phyloP scores from a whole-genome alignment of 2,797 vertebrate species.

The Lutjanus campechanus region DNA sequence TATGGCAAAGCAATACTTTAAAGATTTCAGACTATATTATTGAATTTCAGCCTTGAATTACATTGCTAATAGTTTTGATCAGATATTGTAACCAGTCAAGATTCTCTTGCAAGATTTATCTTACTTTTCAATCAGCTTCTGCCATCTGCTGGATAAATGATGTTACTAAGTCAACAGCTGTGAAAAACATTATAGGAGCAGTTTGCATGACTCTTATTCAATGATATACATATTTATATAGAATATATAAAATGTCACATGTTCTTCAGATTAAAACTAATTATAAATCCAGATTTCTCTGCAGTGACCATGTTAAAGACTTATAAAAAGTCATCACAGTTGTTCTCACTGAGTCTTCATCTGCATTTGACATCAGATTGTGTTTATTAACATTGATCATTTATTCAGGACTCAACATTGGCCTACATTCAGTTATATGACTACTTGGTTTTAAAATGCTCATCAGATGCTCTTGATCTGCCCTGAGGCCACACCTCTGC shows the following conservation, averaged over 20 bases:
- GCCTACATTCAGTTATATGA: not conserved
- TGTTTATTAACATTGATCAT: no score
- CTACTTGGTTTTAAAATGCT: no score
- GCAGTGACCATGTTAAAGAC: no score
- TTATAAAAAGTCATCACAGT: no score
- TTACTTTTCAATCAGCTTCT: not conserved
- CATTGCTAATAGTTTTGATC: not conserved
- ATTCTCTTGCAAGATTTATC: no score
- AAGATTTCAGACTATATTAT: not conserved
- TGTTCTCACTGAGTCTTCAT: no score
- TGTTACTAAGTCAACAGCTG: not conserved
- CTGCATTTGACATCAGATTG: no score
- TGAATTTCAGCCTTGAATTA: not conserved
- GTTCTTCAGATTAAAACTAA: not conserved
- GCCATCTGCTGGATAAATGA: constrained; percentile 28
- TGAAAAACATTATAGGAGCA: not conserved
- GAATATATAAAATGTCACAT: no score
- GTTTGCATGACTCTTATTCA: not conserved
- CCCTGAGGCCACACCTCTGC: not conserved
- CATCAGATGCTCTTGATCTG: not conserved
- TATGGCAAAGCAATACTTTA: not conserved
- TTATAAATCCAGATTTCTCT: not conserved
- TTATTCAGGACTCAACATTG: not conserved
- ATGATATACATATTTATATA: no score
- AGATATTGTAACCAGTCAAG: not conserved